phyloP scores from a whole-genome alignment of 2,888 invertebrate genomes.

The Zelleria hepariella region DNA sequence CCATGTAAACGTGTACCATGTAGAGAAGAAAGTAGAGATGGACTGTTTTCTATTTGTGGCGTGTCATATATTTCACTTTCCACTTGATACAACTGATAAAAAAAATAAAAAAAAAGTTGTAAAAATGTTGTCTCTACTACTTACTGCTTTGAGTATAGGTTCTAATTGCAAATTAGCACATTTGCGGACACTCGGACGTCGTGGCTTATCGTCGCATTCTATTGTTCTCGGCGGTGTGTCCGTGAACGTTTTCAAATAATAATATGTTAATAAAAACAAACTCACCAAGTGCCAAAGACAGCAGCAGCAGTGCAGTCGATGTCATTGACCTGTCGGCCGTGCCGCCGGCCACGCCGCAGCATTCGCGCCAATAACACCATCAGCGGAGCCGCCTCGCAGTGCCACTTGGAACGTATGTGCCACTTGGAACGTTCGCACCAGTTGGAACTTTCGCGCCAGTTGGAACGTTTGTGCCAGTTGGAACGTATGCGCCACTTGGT shows the following conservation, averaged over 20 bases:
- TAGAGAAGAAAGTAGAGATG: too few relatives aligned
- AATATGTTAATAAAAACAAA: constrained; percentile 6
- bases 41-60: too few relatives aligned
- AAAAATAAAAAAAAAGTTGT: too few relatives aligned
- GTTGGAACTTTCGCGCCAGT: background rate
- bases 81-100: too few relatives aligned
- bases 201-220: too few relatives aligned
- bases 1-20: too few relatives aligned
- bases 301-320: constrained; percentile 52
- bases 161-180: too few relatives aligned
- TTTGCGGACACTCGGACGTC: too few relatives aligned
- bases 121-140: too few relatives aligned
- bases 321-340: constrained; percentile 65
- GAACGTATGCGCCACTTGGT: background rate
- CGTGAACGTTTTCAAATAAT: background rate
- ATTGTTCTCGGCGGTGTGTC: too few relatives aligned
- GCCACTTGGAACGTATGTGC: background rate
- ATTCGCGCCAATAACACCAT: constrained; percentile 50
- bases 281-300: constrained; percentile 57
- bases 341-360: constrained; percentile 42
- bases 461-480: background rate
- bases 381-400: constrained; percentile 35
- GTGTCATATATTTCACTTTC: too few relatives aligned
- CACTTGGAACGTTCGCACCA: background rate
- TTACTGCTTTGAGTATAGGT: too few relatives aligned